Conservation (phyloP, 2,888 invertebrate genomes). For the Ectobius pallidus region DNA sequence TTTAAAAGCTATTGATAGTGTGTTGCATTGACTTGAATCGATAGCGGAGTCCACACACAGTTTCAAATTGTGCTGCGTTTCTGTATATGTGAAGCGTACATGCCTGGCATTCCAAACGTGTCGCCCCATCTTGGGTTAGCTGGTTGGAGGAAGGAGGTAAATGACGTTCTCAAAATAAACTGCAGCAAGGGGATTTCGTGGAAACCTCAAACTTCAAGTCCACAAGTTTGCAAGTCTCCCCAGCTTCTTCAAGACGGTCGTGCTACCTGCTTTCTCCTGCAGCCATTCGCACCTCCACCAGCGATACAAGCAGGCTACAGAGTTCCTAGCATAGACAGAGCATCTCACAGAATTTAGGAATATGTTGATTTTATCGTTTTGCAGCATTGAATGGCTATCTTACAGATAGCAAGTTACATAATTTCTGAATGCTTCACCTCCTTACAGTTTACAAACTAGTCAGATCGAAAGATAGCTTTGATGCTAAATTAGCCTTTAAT, state of each 20-base stretch:
- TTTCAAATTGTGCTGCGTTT: background rate
- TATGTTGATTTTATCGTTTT: no score
- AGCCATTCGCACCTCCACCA: background rate
- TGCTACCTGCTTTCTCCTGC: background rate
- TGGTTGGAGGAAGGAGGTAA: background rate
- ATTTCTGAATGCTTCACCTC: no score
- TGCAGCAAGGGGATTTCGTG: constrained; percentile 28
- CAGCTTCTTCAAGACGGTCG: background rate
- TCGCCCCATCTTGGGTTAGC: background rate
- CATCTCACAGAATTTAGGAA: no score
- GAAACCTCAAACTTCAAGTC: constrained; percentile 21
- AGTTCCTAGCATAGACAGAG: no score
- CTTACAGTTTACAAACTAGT: no score
- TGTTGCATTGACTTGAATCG: background rate
- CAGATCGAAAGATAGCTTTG: no score
- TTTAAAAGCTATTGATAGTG: background rate
- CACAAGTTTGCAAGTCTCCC: constrained; percentile 9
- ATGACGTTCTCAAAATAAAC: constrained; percentile 30
- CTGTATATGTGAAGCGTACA: background rate
- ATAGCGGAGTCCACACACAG: background rate
- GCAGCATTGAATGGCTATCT: no score
- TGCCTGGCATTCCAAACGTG: constrained; percentile 16
- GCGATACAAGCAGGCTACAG: background rate
- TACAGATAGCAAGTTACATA: no score
- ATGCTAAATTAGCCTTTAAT: no score